phyloP scores from a whole-genome alignment of 2,888 invertebrate species.

The Scaptomyza cyrtandrae region DNA sequence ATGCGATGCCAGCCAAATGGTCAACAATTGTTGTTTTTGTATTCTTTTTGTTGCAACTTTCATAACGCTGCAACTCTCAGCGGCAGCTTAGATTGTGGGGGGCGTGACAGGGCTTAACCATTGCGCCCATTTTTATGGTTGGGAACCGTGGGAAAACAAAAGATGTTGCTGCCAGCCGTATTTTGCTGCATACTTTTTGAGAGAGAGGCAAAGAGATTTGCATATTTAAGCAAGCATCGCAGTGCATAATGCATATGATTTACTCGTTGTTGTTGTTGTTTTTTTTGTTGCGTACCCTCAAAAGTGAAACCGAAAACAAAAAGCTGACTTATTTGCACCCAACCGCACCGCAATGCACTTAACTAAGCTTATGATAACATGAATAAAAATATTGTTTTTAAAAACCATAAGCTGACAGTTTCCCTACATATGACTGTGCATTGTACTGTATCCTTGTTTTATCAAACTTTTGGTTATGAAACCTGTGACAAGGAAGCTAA shows the following conservation, averaged over 20 bases:
- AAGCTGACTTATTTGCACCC: constrained; percentile 59
- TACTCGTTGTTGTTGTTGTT: constrained; percentile 18
- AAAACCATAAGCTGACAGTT: constrained; percentile 32
- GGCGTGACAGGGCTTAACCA: constrained; percentile 47
- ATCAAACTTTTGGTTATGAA: background rate
- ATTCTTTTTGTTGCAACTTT: constrained; percentile 17
- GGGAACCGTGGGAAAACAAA: constrained; percentile 70
- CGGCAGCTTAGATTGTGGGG: background rate
- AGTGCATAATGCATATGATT: constrained; percentile 60
- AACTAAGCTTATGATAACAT: constrained; percentile 27
- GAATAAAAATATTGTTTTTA: background rate
- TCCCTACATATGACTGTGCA: background rate
- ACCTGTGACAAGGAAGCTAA: background rate
- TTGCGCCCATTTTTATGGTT: constrained; percentile 50
- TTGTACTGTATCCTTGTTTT: background rate
- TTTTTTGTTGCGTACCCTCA: constrained; percentile 9
- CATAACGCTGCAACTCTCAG: constrained; percentile 20
- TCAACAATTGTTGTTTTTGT: constrained; percentile 49
- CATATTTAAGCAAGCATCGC: constrained; percentile 61
- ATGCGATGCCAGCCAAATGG: constrained; percentile 41
- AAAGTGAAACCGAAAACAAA: constrained; percentile 33
- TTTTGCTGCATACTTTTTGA: constrained; percentile 58
- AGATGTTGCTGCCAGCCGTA: constrained; percentile 62
- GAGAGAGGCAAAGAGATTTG: constrained; percentile 61
- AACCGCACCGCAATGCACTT: constrained; percentile 38